Evolutionary conservation across 2,888 invertebrate species (phyloP).

Genomic region (Ormyrus rosae): DNA sequence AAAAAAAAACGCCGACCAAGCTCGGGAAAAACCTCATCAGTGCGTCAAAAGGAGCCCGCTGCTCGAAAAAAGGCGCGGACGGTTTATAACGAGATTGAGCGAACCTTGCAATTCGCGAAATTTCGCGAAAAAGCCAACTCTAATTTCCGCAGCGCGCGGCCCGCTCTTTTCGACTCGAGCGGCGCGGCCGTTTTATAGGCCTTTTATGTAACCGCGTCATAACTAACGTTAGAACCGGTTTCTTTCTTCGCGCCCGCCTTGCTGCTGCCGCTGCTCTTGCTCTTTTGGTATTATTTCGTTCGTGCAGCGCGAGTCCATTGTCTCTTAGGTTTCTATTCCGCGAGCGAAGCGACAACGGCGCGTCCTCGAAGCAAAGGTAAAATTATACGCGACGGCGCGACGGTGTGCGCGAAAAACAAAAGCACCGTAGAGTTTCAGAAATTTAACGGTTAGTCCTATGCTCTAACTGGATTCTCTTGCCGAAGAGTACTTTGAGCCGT

Average conservation of each 20-base stretch:
- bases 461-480: not conserved
- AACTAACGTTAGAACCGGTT: constrained; percentile 55
- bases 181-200: constrained; percentile 31
- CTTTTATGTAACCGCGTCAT: constrained; percentile 54
- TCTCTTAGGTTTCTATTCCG: constrained; percentile 36
- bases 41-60: not conserved
- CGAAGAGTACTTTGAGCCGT: not conserved
- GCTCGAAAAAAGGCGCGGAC: too few species aligned
- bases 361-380: not conserved
- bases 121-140: not conserved
- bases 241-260: constrained; percentile 1
- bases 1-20: not conserved
- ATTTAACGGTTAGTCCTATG: not conserved
- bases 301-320: constrained; percentile 21
- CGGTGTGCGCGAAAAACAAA: constrained; percentile 2
- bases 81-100: too few species aligned
- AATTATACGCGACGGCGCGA: constrained; percentile 24
- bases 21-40: constrained; percentile 28
- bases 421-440: not conserved
- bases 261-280: not conserved
- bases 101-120: too few species aligned
- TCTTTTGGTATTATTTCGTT: constrained; percentile 41
- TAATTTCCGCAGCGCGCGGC: not conserved
- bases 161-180: not conserved
- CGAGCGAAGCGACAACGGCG: not conserved